Evolutionary conservation across 2,113 vertebrate genomes (phyloP).

Genomic region (Pelecanus crispus): DNA sequence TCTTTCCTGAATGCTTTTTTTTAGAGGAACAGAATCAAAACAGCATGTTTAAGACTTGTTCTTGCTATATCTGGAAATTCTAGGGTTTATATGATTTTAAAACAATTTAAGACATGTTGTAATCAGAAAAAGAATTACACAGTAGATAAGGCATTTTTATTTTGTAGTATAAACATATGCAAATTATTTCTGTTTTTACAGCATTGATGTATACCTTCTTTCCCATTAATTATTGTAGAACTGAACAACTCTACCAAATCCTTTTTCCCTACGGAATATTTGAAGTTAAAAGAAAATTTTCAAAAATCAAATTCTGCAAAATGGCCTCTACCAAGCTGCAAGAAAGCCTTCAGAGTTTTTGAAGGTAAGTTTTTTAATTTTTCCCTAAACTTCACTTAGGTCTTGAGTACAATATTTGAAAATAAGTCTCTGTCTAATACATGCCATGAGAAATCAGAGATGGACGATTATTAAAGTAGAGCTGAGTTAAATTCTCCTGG

Average conservation of each 20-base stretch:
- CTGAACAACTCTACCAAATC: conserved; percentile 76
- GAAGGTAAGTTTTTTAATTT: conserved; percentile 70
- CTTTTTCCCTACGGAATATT: conserved; percentile 76
- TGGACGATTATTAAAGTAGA: not conserved
- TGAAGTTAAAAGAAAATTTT: conserved; percentile 79
- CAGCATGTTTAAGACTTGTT: not conserved
- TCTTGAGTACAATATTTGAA: not conserved
- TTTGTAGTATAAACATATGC: not conserved
- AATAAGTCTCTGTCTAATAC: not conserved
- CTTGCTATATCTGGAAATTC: not conserved
- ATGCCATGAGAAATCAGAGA: not conserved
- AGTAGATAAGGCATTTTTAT: not conserved
- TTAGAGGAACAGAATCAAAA: not conserved
- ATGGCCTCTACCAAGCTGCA: conserved; percentile 78
- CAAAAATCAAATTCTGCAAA: conserved; percentile 77
- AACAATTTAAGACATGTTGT: not conserved
- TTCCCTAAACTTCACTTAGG: not conserved
- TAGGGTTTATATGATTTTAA: not conserved
- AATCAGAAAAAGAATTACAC: not conserved
- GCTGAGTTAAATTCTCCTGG: not conserved
- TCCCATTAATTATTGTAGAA: conserved; percentile 63
- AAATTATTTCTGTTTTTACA: not conserved
- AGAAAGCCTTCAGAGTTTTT: conserved; percentile 73
- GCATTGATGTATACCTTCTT: not conserved
- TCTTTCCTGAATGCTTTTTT: not conserved